These are phyloP conservation scores for Chrysolina americana DNA, from an alignment of 2,888 invertebrate species.

Conservation along the genomic window DNA sequence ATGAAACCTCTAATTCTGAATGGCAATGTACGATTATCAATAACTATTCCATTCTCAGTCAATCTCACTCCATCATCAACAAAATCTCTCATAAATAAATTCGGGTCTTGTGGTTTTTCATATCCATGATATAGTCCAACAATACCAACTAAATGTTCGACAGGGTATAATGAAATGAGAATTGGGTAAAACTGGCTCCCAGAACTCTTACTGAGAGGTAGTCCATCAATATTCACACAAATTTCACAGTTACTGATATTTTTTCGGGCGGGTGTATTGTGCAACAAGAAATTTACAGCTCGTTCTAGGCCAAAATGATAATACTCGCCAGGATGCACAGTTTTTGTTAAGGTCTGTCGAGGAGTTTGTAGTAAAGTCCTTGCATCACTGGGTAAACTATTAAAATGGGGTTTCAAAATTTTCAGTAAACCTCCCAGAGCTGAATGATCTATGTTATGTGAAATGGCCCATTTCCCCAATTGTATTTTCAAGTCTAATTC, in stretches of 20 bases:
- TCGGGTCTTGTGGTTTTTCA: slow-evolving; percentile 39
- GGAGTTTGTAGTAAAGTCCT: slow-evolving; percentile 30
- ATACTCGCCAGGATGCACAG: slow-evolving; percentile 31
- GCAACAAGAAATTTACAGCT: slow-evolving; percentile 21
- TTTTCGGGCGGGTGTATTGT: slow-evolving; percentile 19
- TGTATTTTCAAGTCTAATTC: slow-evolving; percentile 31
- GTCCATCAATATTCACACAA: slow-evolving; percentile 31
- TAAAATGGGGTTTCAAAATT: slow-evolving; percentile 31
- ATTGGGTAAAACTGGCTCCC: slow-evolving; percentile 33
- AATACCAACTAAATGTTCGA: slow-evolving; percentile 27
- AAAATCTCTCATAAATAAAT: slow-evolving; percentile 44
- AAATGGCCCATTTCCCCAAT: slow-evolving; percentile 30
- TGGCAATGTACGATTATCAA: slow-evolving; percentile 31
- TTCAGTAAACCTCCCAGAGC: slow-evolving; percentile 27
- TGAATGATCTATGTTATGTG: slow-evolving; percentile 31
- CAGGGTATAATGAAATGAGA: slow-evolving; percentile 25
- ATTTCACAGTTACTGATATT: slow-evolving; percentile 10
- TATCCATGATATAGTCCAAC: slow-evolving; percentile 44
- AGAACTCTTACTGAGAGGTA: slow-evolving; percentile 32
- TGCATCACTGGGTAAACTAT: slow-evolving; percentile 36
- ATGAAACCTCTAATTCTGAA: slow-evolving; percentile 43
- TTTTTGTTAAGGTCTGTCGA: slow-evolving; percentile 22
- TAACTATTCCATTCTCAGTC: slow-evolving; percentile 40
- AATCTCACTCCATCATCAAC: slow-evolving; percentile 42
- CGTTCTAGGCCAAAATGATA: slow-evolving; percentile 31